Conservation (phyloP, 2,888 invertebrate species). For the Dicycla oo region DNA sequence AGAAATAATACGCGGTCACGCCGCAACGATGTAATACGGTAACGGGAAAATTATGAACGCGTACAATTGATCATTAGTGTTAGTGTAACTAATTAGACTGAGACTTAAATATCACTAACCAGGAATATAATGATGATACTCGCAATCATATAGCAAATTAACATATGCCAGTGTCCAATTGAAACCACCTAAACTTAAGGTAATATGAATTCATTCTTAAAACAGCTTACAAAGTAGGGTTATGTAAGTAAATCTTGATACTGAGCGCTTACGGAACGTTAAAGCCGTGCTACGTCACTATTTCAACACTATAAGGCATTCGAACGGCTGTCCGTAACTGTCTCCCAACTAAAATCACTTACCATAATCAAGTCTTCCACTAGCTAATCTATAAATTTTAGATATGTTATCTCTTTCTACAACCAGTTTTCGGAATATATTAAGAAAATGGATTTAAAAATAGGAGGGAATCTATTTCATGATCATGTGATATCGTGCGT, state of each 20-base stretch:
- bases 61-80: not conserved
- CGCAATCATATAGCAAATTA: not conserved
- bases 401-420: slow-evolving; percentile 75
- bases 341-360: slow-evolving; percentile 70
- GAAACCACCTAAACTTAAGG: not conserved
- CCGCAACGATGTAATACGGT: slow-evolving; percentile 25
- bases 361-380: slow-evolving; percentile 71
- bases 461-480: slow-evolving; percentile 64
- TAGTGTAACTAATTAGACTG: not conserved
- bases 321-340: slow-evolving; percentile 62
- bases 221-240: slow-evolving; percentile 34
- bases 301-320: slow-evolving; percentile 67
- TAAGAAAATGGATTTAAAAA: slow-evolving; percentile 71
- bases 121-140: not conserved
- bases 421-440: slow-evolving; percentile 75
- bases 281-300: slow-evolving; percentile 52
- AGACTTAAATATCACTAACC: not conserved
- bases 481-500: slow-evolving; percentile 63
- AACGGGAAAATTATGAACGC: slow-evolving; percentile 31
- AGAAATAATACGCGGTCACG: slow-evolving; percentile 50
- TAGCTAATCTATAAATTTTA: slow-evolving; percentile 77
- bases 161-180: not conserved
- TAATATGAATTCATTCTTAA: slow-evolving; percentile 35
- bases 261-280: slow-evolving; percentile 54
- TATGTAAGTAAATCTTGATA: slow-evolving; percentile 55